Base-by-base conservation (phyloP, 2,888 invertebrate genomes). In the Drosophila emarginata region DNA sequence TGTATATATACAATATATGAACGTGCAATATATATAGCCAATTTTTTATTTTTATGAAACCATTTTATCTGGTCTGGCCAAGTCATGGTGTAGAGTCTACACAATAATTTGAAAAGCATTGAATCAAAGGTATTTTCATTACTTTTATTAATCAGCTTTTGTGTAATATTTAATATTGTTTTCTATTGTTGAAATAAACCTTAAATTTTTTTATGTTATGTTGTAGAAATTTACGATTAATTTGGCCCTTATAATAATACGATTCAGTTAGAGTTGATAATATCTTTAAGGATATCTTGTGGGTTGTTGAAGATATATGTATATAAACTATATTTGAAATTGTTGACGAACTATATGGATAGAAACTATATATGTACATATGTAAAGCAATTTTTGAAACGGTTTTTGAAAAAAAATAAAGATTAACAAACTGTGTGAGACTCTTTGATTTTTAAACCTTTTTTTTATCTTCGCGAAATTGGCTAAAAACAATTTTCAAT, bases 31-130 rank as follows among this genome's bases (percentile, higher is more conserved):
- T 67, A 60, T 71, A 72, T 65, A 50, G 14, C 36, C 18, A 50
- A 15, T 39, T 58, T 70, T 60, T 71, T 54, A 56, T 56, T 71
- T 57, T 32, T 32, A 32, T 32, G 32, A 32, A 32, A 32, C 9
- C 9, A 32, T 32, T 32, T 32, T 32, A 32, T 32, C 32, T 32
- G 32, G 1, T 23, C 14, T 51, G 28, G 53, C 45, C 63, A 23
- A 61, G 61, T 61, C 71, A 68, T 70, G 59, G 73, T 51, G 54
- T 56, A 52, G 36, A 58, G 51, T 45, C 45, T 21, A 45, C 18
- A 45, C 1, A 18, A 45, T 23, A 23, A 28, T 3, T 4, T 0
- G 6, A 28, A 28, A 28, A 28, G 1, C 28, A 28, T 45, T 45
- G 21, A 45, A 45, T 21, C 45, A 45, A 45, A 45, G 18, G 45